A percentile compares a stretch with the other conserved stretches of the same genome.
These are phyloP conservation scores for Delichon dasypus DNA, from an alignment of 2,797 vertebrate genomes.

Conservation along the genomic window DNA sequence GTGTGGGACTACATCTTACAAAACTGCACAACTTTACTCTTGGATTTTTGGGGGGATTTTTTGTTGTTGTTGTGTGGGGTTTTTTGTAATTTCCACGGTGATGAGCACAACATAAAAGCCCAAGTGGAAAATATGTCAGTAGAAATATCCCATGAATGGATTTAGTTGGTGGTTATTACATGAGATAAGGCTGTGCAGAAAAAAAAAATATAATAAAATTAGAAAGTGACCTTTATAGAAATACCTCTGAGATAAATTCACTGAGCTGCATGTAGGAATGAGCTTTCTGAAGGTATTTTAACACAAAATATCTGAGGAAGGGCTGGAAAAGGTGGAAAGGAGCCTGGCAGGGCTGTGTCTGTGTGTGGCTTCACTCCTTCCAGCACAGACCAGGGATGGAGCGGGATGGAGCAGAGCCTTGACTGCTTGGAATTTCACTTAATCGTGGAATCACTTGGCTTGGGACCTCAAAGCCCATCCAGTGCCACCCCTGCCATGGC, in stretches of 20 bases:
- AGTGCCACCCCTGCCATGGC: not conserved
- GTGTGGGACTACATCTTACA: not conserved
- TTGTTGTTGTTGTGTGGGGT: not conserved
- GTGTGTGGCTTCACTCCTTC: not conserved
- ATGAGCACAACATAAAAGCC: not conserved
- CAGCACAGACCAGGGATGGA: fast-evolving
- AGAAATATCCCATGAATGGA: not conserved
- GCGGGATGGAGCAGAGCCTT: not conserved
- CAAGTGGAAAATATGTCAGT: not conserved
- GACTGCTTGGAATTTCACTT: not conserved
- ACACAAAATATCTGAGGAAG: not conserved
- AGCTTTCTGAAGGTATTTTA: not conserved
- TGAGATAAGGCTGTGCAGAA: not conserved
- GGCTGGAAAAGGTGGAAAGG: not conserved
- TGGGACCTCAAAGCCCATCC: not conserved
- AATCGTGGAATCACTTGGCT: not conserved
- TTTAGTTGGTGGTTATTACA: not conserved
- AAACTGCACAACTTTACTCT: not conserved
- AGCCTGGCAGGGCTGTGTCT: not conserved
- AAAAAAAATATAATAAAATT: not conserved
- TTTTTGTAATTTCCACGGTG: not conserved
- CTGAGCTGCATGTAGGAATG: not conserved
- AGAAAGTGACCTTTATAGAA: not conserved
- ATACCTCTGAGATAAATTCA: not conserved
- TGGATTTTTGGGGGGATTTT: not conserved